These are phyloP conservation scores for Chesias legatella DNA, from an alignment of 2,888 invertebrate genomes.

Conservation along the genomic window DNA sequence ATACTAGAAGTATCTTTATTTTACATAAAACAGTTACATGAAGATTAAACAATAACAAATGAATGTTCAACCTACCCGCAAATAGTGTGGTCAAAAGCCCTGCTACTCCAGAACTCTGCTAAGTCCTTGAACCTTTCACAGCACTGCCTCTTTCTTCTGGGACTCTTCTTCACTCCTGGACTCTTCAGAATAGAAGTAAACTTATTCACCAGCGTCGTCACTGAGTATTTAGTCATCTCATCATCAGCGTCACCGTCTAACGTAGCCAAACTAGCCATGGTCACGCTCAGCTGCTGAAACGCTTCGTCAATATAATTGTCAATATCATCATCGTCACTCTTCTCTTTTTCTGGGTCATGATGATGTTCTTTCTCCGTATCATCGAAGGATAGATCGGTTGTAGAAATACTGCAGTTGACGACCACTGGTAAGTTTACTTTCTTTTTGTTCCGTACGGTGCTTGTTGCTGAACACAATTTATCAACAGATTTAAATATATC, in stretches of 20 bases:
- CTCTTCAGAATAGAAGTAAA: conserved; percentile 55
- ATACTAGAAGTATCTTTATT: too few relatives aligned
- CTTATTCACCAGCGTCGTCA: conserved; percentile 61
- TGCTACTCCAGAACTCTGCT: conserved; percentile 61
- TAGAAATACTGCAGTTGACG: conserved; percentile 62
- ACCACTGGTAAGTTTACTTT: conserved; percentile 43
- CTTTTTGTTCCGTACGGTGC: conserved; percentile 44
- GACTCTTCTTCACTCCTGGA: conserved; percentile 46
- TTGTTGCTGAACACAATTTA: conserved; percentile 53
- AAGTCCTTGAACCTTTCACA: conserved; percentile 59
- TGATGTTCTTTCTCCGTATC: conserved; percentile 44
- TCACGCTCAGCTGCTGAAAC: conserved; percentile 53
- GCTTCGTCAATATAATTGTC: conserved; percentile 66
- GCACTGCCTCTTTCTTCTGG: conserved; percentile 50
- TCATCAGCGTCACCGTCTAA: conserved; percentile 36
- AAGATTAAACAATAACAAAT: neutral
- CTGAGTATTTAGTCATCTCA: conserved; percentile 47
- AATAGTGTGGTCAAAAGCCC: conserved; percentile 33
- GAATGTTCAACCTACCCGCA: conserved; percentile 10
- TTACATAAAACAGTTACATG: too few relatives aligned
- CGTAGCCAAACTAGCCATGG: conserved; percentile 40
- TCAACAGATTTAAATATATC: conserved; percentile 68
- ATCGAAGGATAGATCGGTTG: conserved; percentile 57
- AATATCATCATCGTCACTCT: conserved; percentile 46
- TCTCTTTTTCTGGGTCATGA: conserved; percentile 19